Evolutionary conservation across 2,113 vertebrate genomes (phyloP).

Genomic region (Ardeotis arabs): DNA sequence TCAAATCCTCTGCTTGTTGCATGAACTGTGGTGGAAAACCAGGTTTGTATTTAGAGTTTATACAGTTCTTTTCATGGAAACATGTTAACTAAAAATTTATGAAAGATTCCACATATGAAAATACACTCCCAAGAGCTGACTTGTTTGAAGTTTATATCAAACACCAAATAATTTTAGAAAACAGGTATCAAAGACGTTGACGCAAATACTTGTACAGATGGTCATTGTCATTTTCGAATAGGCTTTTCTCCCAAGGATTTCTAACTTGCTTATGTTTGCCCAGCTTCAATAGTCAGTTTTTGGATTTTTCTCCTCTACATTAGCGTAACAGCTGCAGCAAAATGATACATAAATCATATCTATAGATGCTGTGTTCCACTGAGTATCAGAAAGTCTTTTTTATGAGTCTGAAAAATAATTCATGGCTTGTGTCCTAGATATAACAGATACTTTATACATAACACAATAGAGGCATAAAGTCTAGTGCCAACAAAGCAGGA

Average conservation of each 20-base stretch:
- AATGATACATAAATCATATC: neutral
- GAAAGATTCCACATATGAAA: neutral
- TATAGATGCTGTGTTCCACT: neutral
- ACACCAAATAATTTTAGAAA: neutral
- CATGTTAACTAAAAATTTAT: neutral
- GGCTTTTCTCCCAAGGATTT: neutral
- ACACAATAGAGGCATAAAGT: neutral
- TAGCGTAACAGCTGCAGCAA: neutral
- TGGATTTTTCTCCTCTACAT: neutral
- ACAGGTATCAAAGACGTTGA: neutral
- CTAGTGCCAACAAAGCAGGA: neutral
- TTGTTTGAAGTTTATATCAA: neutral
- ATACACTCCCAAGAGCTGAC: neutral
- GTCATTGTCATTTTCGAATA: neutral
- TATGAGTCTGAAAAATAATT: neutral
- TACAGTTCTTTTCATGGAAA: neutral
- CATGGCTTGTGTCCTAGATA: neutral
- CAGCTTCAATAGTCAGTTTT: neutral
- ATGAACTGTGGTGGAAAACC: neutral
- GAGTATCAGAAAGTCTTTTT: neutral
- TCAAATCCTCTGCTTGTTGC: neutral
- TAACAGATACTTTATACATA: neutral
- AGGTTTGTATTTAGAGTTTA: neutral
- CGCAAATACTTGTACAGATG: neutral
- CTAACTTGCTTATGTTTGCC: neutral